Percentiles rank a stretch among this genome's conserved stretches.
phyloP scores from a whole-genome alignment of 1,140 invertebrate genomes.

The Rhysida immarginata region DNA sequence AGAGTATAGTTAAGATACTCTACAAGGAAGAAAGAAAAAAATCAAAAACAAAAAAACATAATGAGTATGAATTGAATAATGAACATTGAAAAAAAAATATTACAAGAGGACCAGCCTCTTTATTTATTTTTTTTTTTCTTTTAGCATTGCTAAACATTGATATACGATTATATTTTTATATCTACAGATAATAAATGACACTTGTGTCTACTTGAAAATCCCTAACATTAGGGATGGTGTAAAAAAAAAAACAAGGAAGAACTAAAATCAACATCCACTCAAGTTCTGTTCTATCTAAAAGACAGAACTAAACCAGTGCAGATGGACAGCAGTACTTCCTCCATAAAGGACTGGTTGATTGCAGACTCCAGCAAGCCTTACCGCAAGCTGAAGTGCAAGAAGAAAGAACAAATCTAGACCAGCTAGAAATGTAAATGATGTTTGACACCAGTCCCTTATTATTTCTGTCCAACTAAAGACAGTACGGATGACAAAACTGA shows the following conservation, averaged over 20 bases:
- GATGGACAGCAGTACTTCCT: not conserved
- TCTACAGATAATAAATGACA: not conserved
- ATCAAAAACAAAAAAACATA: too few species aligned
- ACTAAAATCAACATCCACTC: too few species aligned
- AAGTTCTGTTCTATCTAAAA: too few species aligned
- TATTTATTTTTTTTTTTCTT: not conserved
- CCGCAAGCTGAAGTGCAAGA: not conserved
- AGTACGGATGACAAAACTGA: conserved; percentile 93
- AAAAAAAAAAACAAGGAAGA: not conserved
- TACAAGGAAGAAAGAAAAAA: too few species aligned
- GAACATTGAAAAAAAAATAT: too few species aligned
- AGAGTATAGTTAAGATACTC: too few species aligned
- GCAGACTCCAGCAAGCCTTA: conserved; percentile 12
- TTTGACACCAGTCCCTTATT: not conserved
- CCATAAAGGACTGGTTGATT: not conserved
- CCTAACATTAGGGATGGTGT: not conserved
- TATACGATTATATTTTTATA: not conserved
- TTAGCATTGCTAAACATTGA: not conserved
- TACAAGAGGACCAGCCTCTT: not conserved
- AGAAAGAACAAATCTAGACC: not conserved
- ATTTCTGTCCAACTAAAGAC: conserved; percentile 41
- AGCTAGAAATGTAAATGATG: conserved; percentile 3
- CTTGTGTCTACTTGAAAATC: not conserved
- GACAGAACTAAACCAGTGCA: too few species aligned
- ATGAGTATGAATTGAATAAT: too few species aligned